A percentile compares a stretch with the other conserved stretches of the same genome.
phyloP scores from a whole-genome alignment of 2,888 invertebrate genomes.

The Piscicola geometra region DNA sequence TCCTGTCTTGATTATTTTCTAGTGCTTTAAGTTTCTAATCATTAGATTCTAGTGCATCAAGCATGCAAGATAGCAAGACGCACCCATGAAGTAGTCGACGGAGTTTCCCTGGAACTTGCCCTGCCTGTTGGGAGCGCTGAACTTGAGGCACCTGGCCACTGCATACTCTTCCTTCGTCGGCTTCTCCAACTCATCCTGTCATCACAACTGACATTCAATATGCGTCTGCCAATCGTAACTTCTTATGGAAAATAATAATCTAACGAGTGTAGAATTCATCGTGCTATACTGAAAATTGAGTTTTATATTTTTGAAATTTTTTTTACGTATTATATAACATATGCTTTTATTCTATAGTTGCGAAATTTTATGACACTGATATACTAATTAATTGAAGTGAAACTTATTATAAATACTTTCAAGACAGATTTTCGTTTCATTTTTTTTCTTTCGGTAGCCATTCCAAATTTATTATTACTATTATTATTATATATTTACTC shows the following conservation, averaged over 20 bases:
- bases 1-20: too few relatives aligned
- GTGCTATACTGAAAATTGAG: too few relatives aligned
- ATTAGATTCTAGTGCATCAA: too few relatives aligned
- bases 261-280: too few relatives aligned
- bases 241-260: too few relatives aligned
- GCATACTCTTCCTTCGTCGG: slow-evolving; percentile 79
- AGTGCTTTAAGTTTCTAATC: too few relatives aligned
- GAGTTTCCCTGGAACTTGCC: slow-evolving; percentile 93
- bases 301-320: background rate
- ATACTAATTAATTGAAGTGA: too few relatives aligned
- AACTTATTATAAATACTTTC: too few relatives aligned
- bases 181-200: slow-evolving; percentile 44
- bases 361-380: too few relatives aligned
- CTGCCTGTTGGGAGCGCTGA: slow-evolving; percentile 86
- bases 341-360: background rate
- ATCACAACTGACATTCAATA: slow-evolving; percentile 2
- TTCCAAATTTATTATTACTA: too few relatives aligned
- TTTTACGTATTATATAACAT: background rate
- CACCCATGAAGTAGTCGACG: slow-evolving; percentile 92
- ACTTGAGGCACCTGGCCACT: slow-evolving; percentile 87
- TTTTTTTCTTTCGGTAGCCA: slow-evolving; percentile 14
- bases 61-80: too few relatives aligned
- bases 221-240: too few relatives aligned
- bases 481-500: background rate
- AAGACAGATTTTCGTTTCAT: slow-evolving; percentile 7